Evolutionary conservation across 2,797 vertebrate species (phyloP), one percentile per base, ranked within the genome.

Genomic region (Spea hammondii): DNA sequence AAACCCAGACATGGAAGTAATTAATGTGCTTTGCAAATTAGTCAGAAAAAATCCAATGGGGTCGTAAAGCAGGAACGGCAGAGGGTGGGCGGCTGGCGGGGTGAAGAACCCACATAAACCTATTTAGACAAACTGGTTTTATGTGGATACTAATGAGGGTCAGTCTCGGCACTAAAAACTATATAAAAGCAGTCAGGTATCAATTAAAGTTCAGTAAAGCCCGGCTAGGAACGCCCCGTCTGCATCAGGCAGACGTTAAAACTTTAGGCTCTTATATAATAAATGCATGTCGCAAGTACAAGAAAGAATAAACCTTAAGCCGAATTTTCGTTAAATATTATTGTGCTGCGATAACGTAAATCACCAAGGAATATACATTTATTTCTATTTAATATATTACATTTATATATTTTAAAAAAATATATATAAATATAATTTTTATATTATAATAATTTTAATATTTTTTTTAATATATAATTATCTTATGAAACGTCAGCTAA

Each of bases 1-100:
- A 88, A 89, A 86, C 11, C 65, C 62, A 74, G 7, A 85, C 85
- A 73, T 86, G 88, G 85, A 87, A 88, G 85, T 85, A 87, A 85
- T 65, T 84, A 85, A 81, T 80, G 82, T 82, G 62, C 80, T 83
- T 77, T 84, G 83, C 84, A 86, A 89, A 88, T 86, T 79, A 83
- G 84, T 81, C 71, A 57, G 79, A 82, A 57, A 72, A 84, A 89
- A 90, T 89, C 83, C 59, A 84, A 72, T 74, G 51, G 73, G 80
- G 78, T 85, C 82, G 0, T 88, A 89, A 89, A 90, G 88, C 68
- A 77, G 65, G 48, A 55, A 65, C 51, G 14, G 50, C 62, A 14
- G 54, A 54, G 54, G 74, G 70, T 69, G 50, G 74, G 70, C 79
- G 45, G 79, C 64, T 57, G 54, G 55, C 54, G 54, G 50, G 79